phyloP scores from a whole-genome alignment of 2,888 invertebrate species.

The Melieria crassipennis region DNA sequence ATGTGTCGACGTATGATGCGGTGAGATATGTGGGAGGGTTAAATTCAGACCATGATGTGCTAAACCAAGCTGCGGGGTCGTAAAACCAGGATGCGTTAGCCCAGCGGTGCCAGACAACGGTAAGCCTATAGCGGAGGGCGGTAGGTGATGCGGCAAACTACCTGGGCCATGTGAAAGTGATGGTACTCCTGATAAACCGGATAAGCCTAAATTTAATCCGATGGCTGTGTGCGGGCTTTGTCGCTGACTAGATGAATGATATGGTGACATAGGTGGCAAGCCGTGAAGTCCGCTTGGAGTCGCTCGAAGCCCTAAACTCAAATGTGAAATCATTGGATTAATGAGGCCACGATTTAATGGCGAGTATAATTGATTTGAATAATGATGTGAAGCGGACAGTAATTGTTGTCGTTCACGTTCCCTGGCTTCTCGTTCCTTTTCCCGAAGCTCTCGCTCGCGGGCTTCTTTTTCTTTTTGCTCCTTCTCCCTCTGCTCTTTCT shows the following conservation, averaged over 20 bases:
- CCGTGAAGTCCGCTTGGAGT: conserved; percentile 58
- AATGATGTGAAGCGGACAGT: conserved; percentile 62
- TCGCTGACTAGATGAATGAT: conserved; percentile 62
- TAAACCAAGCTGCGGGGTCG: conserved; percentile 58
- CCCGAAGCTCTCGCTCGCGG: conserved; percentile 62
- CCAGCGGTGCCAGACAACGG: conserved; percentile 54
- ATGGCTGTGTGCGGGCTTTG: conserved; percentile 61
- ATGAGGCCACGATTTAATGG: conserved; percentile 61
- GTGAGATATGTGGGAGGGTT: conserved; percentile 62
- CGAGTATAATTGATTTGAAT: conserved; percentile 62
- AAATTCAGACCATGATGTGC: conserved; percentile 62
- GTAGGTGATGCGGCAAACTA: conserved; percentile 61
- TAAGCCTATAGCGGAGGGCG: conserved; percentile 56
- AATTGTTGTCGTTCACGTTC: conserved; percentile 65
- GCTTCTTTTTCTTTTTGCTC: conserved; percentile 65
- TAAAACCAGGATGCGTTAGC: conserved; percentile 61
- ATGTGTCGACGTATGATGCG: conserved; percentile 58
- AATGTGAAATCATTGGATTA: conserved; percentile 63
- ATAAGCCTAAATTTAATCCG: conserved; percentile 61
- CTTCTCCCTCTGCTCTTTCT: conserved; percentile 63
- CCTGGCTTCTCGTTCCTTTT: conserved; percentile 66
- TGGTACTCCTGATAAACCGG: conserved; percentile 56
- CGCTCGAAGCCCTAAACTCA: conserved; percentile 59
- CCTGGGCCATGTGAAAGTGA: conserved; percentile 56
- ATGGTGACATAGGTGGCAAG: conserved; percentile 62